Conservation (phyloP, 2,797 vertebrate species). For the Myotis planiceps region DNA sequence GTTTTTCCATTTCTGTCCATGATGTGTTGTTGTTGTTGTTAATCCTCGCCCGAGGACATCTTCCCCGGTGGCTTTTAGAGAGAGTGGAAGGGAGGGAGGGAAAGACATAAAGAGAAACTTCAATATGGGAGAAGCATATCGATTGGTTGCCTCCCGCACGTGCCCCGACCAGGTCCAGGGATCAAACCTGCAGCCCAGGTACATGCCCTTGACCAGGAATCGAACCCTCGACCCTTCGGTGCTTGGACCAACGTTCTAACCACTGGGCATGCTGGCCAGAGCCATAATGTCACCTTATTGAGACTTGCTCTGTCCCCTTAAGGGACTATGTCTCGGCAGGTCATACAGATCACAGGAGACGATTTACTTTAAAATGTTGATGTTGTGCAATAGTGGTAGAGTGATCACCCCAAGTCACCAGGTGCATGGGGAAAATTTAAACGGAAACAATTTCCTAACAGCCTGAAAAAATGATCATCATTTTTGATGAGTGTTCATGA, state of each 20-base stretch:
- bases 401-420: background rate
- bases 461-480: background rate
- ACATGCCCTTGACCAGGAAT: no score
- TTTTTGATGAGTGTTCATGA: background rate
- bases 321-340: background rate
- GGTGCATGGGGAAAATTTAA: background rate
- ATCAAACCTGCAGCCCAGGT: no score
- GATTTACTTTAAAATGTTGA: background rate
- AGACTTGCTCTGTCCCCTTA: background rate
- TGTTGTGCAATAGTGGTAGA: background rate
- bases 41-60: no score
- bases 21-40: background rate
- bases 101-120: no score
- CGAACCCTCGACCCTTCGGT: no score
- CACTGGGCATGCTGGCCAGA: no score
- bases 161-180: no score
- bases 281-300: background rate
- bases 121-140: no score
- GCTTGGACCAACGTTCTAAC: no score
- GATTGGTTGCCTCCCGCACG: no score
- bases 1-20: background rate
- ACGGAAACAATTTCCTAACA: background rate
- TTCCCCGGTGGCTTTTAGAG: no score
- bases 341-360: background rate
- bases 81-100: no score